Percentiles rank a stretch among this genome's conserved stretches.
Evolutionary conservation across 2,113 vertebrate species (phyloP).

Genomic region (Suncus etruscus): DNA sequence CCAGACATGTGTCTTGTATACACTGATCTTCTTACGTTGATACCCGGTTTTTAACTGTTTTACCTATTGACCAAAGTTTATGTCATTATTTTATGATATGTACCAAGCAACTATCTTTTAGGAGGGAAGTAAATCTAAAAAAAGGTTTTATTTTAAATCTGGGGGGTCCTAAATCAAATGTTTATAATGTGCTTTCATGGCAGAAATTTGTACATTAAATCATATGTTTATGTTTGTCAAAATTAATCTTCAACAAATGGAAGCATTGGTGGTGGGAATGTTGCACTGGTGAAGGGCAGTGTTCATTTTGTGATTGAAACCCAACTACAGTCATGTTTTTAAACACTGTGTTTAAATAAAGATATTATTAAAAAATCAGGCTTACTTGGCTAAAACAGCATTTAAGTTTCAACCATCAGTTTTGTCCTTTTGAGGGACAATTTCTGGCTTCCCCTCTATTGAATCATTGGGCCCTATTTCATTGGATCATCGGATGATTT

Average conservation of each 20-base stretch:
- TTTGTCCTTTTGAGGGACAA: neutral
- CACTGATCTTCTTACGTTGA: slow-evolving; percentile 17
- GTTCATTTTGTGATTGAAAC: too few relatives aligned
- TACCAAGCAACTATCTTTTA: slow-evolving; percentile 28
- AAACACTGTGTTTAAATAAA: too few relatives aligned
- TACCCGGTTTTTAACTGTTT: slow-evolving; percentile 54
- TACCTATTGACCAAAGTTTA: slow-evolving; percentile 44
- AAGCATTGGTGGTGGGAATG: neutral
- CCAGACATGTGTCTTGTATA: neutral
- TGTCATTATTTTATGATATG: slow-evolving; percentile 60
- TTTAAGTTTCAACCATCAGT: slow-evolving; percentile 20
- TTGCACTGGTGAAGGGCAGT: too few relatives aligned
- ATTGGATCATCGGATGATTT: neutral
- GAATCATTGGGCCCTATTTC: slow-evolving; percentile 22
- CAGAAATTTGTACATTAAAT: slow-evolving; percentile 66
- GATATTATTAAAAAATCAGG: slow-evolving; percentile 26
- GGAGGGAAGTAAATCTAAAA: slow-evolving; percentile 29
- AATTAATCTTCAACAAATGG: slow-evolving; percentile 59
- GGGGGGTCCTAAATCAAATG: slow-evolving; percentile 49
- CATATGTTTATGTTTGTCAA: slow-evolving; percentile 60
- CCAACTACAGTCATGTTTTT: too few relatives aligned
- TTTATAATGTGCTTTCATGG: slow-evolving; percentile 53
- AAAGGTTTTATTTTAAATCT: slow-evolving; percentile 63
- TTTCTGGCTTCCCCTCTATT: neutral
- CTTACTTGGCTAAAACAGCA: slow-evolving; percentile 22